phyloP scores from a whole-genome alignment of 1,140 invertebrate species.

The Drosophila tristis region DNA sequence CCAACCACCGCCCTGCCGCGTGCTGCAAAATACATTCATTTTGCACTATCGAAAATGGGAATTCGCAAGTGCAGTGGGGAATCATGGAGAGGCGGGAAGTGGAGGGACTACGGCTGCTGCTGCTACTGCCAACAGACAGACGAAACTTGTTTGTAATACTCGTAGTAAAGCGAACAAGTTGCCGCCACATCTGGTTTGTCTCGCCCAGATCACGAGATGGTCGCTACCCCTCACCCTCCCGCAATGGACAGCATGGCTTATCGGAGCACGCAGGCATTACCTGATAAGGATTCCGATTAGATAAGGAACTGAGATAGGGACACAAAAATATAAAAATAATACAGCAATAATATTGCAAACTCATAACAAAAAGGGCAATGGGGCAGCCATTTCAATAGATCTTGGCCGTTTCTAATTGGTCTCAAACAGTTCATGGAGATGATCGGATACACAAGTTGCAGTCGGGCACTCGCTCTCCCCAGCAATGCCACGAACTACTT shows the following conservation, averaged over 20 bases:
- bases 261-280: conserved; percentile 41
- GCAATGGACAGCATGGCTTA: conserved; percentile 26
- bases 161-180: conserved; percentile 11
- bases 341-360: conserved; percentile 11
- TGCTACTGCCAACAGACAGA: conserved; percentile 5
- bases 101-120: no score
- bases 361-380: conserved; percentile 27
- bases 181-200: conserved; percentile 37
- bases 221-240: no score
- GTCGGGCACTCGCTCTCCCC: no score
- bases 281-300: conserved; percentile 46
- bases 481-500: no score
- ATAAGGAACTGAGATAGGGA: conserved; percentile 7
- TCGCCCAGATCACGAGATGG: conserved; percentile 38
- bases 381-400: conserved; percentile 48
- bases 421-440: conserved; percentile 11
- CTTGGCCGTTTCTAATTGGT: conserved; percentile 20
- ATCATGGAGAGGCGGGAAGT: no score
- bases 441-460: conserved; percentile 31
- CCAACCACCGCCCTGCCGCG: neutral
- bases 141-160: conserved; percentile 56
- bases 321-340: no score
- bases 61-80: conserved; percentile 31
- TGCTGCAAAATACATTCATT: conserved; percentile 12
- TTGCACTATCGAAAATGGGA: conserved; percentile 62